Base-by-base conservation (phyloP, 2,113 vertebrate species). In the Cheilinus undulatus region DNA sequence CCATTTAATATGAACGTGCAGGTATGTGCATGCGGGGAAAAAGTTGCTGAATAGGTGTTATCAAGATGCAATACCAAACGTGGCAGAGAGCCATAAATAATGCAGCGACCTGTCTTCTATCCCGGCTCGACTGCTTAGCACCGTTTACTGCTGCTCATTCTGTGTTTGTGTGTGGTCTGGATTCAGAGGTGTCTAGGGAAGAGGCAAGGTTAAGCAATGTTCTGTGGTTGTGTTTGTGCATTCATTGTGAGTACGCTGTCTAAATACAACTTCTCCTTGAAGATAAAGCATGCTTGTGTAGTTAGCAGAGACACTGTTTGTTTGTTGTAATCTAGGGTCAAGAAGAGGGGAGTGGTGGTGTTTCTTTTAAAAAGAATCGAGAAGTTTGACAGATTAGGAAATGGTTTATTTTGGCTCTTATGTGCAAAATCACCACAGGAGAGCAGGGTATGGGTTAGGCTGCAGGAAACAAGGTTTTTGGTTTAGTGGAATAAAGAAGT, bases 21-120 rank as follows among this genome's bases (percentile, higher is more conserved):
- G 58, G 64, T 59, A 24, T 67, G 63, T 24, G 15, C 59, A 64
- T 81, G 69, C 30, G 61, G 59, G 67, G 48, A n/a, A 83, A n/a
- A 87, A 83, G 73, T 75, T 80, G 87, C 89, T 92, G 90, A 91
- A 76, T 86, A 67, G 69, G 87, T 89, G 86, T 74, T 88, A 91
- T 85, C 84, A 77, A 81, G 79, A 82, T 81, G 89, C 84, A 84
- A 86, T 79, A 81, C 78, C 69, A 72, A 88, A 89, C 49, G 65
- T 78, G 74, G 75, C 60, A n/a, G 72, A 78, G 80, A 57, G 22
- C 61, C 76, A 91, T 93, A 89, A 89, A 93, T 92, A 90, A 92
- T 90, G 88, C 85, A 93, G 68, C 52, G 77, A 82, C 84, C 85
- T 82, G 76, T 88, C 86, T 90, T 68, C 71, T 86, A 81, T 85